Conservation (phyloP, 2,797 vertebrate species). For the Spea hammondii region DNA sequence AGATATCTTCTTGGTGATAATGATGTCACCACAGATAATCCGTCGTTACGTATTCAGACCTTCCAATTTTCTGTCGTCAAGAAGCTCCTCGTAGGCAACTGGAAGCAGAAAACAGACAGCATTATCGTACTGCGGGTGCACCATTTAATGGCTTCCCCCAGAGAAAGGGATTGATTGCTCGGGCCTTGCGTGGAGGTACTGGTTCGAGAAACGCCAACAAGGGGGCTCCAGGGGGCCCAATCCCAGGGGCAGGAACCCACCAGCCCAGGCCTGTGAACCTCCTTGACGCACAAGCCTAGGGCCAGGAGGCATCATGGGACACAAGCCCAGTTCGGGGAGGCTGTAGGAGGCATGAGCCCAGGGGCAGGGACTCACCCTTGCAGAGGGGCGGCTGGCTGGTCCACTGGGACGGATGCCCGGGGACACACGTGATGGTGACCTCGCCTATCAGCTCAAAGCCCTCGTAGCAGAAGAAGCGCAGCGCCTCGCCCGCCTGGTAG, state of each 20-base stretch:
- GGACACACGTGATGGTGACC: conserved; percentile 87
- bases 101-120: conserved; percentile 22
- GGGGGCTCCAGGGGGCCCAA: no score
- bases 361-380: conserved; percentile 74
- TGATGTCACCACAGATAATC: background rate
- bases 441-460: conserved; percentile 90
- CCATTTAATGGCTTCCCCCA: no score
- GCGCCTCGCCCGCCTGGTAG: conserved; percentile 88
- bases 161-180: no score
- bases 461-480: conserved; percentile 92
- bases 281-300: background rate
- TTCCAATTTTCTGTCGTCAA: conserved; percentile 88
- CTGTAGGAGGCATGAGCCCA: background rate
- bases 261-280: no score
- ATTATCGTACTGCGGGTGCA: no score
- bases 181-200: no score
- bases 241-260: no score
- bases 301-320: no score
- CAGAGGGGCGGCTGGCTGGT: conserved; percentile 88
- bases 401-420: conserved; percentile 89
- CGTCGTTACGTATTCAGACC: conserved; percentile 65
- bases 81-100: conserved; percentile 88
- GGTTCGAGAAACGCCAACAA: no score
- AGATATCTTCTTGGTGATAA: background rate
- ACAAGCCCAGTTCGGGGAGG: background rate